Conservation (phyloP, 2,797 vertebrate genomes). For the Nasua narica region DNA sequence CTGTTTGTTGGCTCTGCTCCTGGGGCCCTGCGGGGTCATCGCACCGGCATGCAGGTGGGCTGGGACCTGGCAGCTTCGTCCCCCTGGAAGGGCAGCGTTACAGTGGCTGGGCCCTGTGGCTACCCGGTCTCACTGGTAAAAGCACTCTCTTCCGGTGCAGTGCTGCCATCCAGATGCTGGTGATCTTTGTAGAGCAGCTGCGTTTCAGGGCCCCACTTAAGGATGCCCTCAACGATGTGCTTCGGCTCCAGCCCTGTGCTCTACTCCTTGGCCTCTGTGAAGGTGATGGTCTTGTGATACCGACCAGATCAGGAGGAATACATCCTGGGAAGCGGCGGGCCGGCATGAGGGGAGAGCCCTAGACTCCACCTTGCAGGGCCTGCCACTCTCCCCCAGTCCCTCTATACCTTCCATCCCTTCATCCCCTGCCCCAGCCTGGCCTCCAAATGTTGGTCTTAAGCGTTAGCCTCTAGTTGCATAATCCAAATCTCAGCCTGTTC, state of each 20-base stretch:
- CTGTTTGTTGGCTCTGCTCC: neutral
- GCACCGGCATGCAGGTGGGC: neutral
- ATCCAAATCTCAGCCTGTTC: neutral
- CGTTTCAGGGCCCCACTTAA: fast-evolving
- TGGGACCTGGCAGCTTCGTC: neutral
- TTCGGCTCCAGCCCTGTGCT: neutral
- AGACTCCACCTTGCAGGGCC: neutral
- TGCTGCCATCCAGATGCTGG: neutral
- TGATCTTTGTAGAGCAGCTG: neutral
- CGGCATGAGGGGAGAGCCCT: neutral
- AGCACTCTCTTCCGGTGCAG: neutral
- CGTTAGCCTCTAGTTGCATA: neutral
- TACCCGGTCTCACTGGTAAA: neutral
- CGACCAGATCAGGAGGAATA: neutral
- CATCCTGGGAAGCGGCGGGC: neutral
- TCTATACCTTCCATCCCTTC: neutral
- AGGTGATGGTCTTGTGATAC: neutral
- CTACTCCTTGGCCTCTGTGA: neutral
- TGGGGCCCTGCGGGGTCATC: neutral
- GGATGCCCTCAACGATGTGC: fast-evolving
- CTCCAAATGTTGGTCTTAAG: neutral
- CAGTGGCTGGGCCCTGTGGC: too few relatives aligned
- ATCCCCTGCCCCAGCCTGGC: neutral
- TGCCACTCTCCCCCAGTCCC: neutral
- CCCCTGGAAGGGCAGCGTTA: neutral